Percentiles rank a stretch among this genome's conserved stretches.
These are phyloP conservation scores for Cetoscarus ocellatus DNA, from an alignment of 2,797 vertebrate genomes.

Conservation along the genomic window DNA sequence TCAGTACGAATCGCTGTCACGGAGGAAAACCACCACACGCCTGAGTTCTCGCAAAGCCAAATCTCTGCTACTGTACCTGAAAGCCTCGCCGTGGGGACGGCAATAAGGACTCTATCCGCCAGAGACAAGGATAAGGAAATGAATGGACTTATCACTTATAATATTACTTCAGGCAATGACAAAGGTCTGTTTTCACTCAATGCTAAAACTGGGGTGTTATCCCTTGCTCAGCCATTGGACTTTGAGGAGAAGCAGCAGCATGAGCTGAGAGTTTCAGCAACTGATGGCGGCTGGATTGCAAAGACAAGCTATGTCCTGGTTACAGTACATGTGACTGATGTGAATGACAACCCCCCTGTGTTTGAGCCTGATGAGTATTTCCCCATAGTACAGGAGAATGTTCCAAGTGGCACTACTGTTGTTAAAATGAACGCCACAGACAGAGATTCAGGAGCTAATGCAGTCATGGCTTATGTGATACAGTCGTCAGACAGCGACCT, in stretches of 20 bases:
- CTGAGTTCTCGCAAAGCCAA: slow-evolving; percentile 96
- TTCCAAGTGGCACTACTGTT: slow-evolving; percentile 96
- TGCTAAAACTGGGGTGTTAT: slow-evolving; percentile 90
- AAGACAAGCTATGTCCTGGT: slow-evolving; percentile 93
- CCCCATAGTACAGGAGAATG: slow-evolving; percentile 94
- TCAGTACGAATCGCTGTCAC: slow-evolving; percentile 91
- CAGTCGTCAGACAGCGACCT: slow-evolving; percentile 97
- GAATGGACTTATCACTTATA: slow-evolving; percentile 93
- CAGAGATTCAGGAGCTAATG: slow-evolving; percentile 91
- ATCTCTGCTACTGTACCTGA: slow-evolving; percentile 91
- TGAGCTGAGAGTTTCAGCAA: slow-evolving; percentile 91
- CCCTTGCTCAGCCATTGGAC: slow-evolving; percentile 88
- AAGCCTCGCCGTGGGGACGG: slow-evolving; percentile 90
- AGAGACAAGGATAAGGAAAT: slow-evolving; percentile 95
- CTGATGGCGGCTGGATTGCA: slow-evolving; percentile 94
- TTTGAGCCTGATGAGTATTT: slow-evolving; percentile 93
- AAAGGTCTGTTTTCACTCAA: slow-evolving; percentile 90
- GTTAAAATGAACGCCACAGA: slow-evolving; percentile 92
- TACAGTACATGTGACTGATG: slow-evolving; percentile 90
- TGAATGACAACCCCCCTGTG: slow-evolving; percentile 94
- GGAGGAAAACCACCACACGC: slow-evolving; percentile 96
- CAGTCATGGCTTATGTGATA: slow-evolving; percentile 92
- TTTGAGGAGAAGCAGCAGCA: slow-evolving; percentile 91
- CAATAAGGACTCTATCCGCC: slow-evolving; percentile 91
- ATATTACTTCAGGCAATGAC: slow-evolving; percentile 92